Base-by-base conservation (phyloP, 2,888 invertebrate genomes). In the Nephrocerus scutellatus region DNA sequence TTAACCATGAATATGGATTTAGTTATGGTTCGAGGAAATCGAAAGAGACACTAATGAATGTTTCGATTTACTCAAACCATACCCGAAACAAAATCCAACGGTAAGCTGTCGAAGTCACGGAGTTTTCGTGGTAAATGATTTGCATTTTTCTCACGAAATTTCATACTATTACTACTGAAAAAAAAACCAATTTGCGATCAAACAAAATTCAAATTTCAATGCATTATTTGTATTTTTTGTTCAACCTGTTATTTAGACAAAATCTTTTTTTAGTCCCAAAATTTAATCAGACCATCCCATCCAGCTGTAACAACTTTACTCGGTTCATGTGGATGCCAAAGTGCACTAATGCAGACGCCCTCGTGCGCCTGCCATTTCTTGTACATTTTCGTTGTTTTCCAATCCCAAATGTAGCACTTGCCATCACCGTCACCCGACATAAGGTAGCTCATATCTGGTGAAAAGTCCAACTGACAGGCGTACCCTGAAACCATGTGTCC, bases 401-500 rank as follows among this genome's bases (percentile, higher is more conserved):
- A 99, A 63, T 98, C 97, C 98, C 98, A 99, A 29, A 98, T 82
- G 68, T 92, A 97, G 56, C 93, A 84, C 70, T 96, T 96, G 8
- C 98, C 98, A 71, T 98, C 98, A 0, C 97, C 97, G 69, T 99
- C 98, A 2, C 98, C 98, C 0, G 95, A 96, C 36, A 93, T 84
- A 25, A 99, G 72, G 65, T 97, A 97, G 58, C 95, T 93, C 95
- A 98, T 96, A 63, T 98, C 97, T 0, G 98, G 97, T 2, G 96
- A 95, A 70, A 91, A 98, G 69, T 98, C 98, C 6, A 95, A 74
- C 2, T 86, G 80, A 64, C 98, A 98, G 0, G 98, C 97, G 69
- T 97, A 99, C 0, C 98, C 98, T 7, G 98, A 96, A 1, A 97
- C 97, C 95, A 98, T 98, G 64, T 99, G 98, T 0, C 98, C 97